Evolutionary conservation across 1,140 invertebrate genomes (phyloP), one percentile per base, ranked within the genome.

Genomic region (Copidosoma floridanum): DNA sequence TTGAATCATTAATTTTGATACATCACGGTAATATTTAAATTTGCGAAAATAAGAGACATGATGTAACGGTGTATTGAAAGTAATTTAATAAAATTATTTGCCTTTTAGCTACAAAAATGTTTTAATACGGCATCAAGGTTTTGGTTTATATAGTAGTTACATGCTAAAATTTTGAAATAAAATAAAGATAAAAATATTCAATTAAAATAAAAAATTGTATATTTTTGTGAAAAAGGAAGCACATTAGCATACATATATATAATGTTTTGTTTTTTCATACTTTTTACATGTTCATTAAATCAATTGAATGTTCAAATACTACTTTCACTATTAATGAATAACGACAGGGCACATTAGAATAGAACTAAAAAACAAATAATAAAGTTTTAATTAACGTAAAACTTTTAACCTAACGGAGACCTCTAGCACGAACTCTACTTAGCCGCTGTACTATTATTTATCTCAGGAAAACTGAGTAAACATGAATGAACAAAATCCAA

Each of bases 401-500:
- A 61, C 52, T 61, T 43, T 8, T 61, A 41, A 35, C 43, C 8
- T 35, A 50, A 61, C 23, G 20, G 43, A 61, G 41, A 48, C 54
- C 41, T 10, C 57, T 53, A 47, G 29, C 46, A 40, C n/a, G 38
- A 61, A 55, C 27, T 23, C 23, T 48, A 55, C 18, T 43, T 48
- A 24, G 35, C 16, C n/a, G n/a, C n/a, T 48, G 44, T 24, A 24
- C 35, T 12, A 55, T 48, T 50, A 61, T 24, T 23, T 48, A 32
- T 61, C 14, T 61, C 20, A n/a, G 55, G n/a, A 47, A 47, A 54
- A 55, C 21, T 60, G 12, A 29, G 24, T 27, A 60, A 32, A 60
- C 18, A 60, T 53, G 48, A 60, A n/a, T n/a, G n/a, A n/a, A n/a
- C n/a, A n/a, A 51, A 72, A 72, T 62, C 57, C 66, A 72, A 63